Evolutionary conservation across 2,113 vertebrate genomes (phyloP).

Genomic region (Neolamprologus brichardi): DNA sequence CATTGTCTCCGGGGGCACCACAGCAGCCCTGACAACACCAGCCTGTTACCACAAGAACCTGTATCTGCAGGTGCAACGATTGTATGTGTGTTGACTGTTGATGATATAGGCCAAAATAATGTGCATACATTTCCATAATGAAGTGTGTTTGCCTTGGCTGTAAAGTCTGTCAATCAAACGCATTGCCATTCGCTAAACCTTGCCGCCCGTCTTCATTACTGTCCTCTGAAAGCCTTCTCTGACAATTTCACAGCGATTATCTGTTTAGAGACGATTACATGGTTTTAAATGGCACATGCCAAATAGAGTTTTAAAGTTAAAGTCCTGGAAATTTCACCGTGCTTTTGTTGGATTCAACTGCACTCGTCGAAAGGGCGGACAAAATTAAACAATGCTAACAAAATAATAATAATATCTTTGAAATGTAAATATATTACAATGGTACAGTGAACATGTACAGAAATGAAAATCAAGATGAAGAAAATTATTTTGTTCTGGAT

Average conservation of each 20-base stretch:
- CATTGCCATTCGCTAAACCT: neutral
- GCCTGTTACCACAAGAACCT: constrained; percentile 41
- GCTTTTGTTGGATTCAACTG: neutral
- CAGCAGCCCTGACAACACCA: constrained; percentile 43
- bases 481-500: neutral
- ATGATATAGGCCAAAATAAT: neutral
- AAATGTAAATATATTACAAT: neutral
- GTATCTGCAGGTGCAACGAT: neutral
- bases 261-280: neutral
- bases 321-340: neutral
- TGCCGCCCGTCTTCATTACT: neutral
- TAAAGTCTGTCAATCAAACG: constrained; percentile 11
- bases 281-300: neutral
- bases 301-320: neutral
- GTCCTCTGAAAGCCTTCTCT: neutral
- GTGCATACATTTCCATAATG: constrained; percentile 55
- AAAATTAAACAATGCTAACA: neutral
- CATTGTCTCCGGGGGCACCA: constrained; percentile 51
- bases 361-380: neutral
- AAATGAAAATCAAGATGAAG: neutral
- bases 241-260: neutral
- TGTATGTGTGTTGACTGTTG: neutral
- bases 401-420: neutral
- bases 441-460: neutral
- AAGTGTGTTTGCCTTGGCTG: constrained; percentile 2